Base-by-base conservation (phyloP, 2,113 vertebrate genomes). In the Brachyhypopomus gauderio region DNA sequence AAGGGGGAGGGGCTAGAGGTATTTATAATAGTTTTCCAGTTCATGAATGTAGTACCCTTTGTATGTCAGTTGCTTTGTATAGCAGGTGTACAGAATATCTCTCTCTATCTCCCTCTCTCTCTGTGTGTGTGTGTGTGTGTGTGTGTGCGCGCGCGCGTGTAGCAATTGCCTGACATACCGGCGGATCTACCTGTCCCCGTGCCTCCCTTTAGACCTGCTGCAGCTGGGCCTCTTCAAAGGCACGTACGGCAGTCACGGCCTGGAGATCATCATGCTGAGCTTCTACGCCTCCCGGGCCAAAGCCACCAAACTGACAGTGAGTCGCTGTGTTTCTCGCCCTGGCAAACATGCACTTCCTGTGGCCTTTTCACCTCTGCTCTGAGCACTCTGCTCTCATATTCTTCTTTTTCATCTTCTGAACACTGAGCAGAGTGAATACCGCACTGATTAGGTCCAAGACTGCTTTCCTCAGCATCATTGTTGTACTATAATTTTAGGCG, bases 141-240 rank as follows among this genome's bases (percentile, higher is more conserved):
- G 30, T 62, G 69, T 69, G 9, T 11, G 41, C 30, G 9, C 7
- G 41, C 86, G 12, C 64, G 69, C 62, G 82, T 56, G n/a, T 89
- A 99, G 98, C 93, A 99, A 99, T 92, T 99, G 98, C 90, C 93
- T 99, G 92, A 99, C 97, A 0, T 99, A 99, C 89, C 94, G 97
- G 72, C 95, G 98, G 83, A 98, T 99, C 91, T 99, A 97, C 92
- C 94, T 99, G 87, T 97, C 98, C 2, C 97, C 96, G 1, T 83
- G 82, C 77, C 93, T 85, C 88, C 93, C 96, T 0, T 91, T 93
- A 0, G 96, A 97, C 87, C 94, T 98, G 85, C 92, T 98, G 84
- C 88, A 89, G 80, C 97, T 97, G 0, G 98, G 98, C 52, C 96
- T 99, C 80, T 99, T 99, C 89, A 99, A 99, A 86, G 98, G 98